Conservation (phyloP, 2,797 vertebrate genomes). For the Chloroceryle amazona region DNA sequence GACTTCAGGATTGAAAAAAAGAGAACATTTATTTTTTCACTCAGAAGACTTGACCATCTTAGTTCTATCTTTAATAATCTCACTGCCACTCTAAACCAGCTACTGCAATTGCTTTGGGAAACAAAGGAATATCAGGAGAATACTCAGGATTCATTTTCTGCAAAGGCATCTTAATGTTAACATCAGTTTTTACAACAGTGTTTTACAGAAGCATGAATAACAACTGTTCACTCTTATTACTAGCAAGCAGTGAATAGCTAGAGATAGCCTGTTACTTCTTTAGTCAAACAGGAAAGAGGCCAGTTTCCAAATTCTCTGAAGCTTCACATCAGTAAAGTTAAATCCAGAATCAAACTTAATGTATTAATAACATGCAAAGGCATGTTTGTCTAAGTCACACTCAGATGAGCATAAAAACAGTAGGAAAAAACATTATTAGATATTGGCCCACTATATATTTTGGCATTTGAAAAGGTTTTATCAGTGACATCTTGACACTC, state of each 20-base stretch:
- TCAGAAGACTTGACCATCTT: neutral
- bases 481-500: neutral
- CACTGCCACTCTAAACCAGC: neutral
- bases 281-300: neutral
- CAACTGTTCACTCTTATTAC: neutral
- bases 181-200: neutral
- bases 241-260: neutral
- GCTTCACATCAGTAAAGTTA: constrained; percentile 7
- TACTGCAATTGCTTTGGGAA: neutral
- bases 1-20: neutral
- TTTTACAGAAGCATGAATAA: neutral
- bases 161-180: neutral
- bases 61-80: neutral
- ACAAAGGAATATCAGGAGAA: neutral
- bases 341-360: neutral
- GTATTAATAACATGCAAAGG: neutral
- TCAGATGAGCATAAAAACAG: neutral
- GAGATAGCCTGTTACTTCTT: neutral
- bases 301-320: neutral
- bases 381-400: neutral
- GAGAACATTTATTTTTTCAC: neutral
- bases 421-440: neutral
- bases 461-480: neutral
- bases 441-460: neutral
- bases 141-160: neutral